Conservation (phyloP, 2,113 vertebrate genomes). For the Dasyprocta punctata region DNA sequence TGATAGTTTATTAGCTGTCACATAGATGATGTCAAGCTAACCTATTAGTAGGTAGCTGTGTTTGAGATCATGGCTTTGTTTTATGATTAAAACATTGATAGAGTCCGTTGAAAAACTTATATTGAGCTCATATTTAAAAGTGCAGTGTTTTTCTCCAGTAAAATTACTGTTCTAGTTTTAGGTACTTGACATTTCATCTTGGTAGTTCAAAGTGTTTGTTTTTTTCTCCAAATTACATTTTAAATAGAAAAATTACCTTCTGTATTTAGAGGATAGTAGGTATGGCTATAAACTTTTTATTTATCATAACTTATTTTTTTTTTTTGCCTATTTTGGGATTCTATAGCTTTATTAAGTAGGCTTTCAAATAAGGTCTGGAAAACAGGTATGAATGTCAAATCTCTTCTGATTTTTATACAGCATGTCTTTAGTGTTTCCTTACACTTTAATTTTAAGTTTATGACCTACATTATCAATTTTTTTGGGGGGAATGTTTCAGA, state of each 20-base stretch:
- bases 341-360: not conserved
- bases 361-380: not conserved
- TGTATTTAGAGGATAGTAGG: not conserved
- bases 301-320: not conserved
- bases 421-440: not conserved
- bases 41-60: not conserved
- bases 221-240: constrained; percentile 19
- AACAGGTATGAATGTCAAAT: not conserved
- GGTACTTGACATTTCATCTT: constrained; percentile 6
- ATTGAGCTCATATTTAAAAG: not conserved
- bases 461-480: not conserved
- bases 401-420: not conserved
- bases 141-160: not conserved
- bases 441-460: constrained; percentile 38
- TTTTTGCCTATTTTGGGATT: constrained; percentile 1
- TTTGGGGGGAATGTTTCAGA: not conserved
- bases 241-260: constrained; percentile 11
- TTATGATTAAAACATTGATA: not conserved
- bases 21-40: not conserved
- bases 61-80: not conserved
- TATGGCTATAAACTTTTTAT: not conserved
- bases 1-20: constrained; percentile 11
- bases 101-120: constrained; percentile 26
- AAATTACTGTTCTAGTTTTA: constrained; percentile 35
- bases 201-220: constrained; percentile 35